Evolutionary conservation across 2,888 invertebrate genomes (phyloP).

Genomic region (Criorhina ranunculi): DNA sequence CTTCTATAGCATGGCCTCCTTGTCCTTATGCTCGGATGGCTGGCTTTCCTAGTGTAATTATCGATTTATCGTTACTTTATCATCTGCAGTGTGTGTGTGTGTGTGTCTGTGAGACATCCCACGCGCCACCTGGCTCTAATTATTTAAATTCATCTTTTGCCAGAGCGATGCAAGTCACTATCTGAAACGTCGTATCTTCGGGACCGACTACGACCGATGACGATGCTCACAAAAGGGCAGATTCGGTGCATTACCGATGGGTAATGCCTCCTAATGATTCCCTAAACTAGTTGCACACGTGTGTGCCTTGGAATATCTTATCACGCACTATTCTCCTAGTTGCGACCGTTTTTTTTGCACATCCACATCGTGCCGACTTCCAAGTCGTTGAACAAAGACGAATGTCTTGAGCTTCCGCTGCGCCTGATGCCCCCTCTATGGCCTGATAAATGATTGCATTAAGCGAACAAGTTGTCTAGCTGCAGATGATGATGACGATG

Average conservation of each 20-base stretch:
- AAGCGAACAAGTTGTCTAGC: constrained; percentile 75
- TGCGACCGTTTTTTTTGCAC: constrained; percentile 11
- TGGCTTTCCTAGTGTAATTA: constrained; percentile 67
- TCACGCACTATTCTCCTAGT: constrained; percentile 71
- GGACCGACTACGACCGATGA: too few species aligned
- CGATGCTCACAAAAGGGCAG: constrained; percentile 50
- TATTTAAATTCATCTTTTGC: constrained; percentile 68
- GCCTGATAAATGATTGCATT: constrained; percentile 70
- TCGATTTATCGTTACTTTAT: constrained; percentile 75
- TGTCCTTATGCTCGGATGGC: constrained; percentile 38
- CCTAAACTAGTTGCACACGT: constrained; percentile 41
- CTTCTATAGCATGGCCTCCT: constrained; percentile 21
- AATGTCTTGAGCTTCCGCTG: constrained; percentile 36
- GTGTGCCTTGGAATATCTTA: constrained; percentile 57
- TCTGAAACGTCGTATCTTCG: constrained; percentile 54
- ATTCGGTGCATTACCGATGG: constrained; percentile 66
- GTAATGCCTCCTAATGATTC: constrained; percentile 51
- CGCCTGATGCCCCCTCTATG: constrained; percentile 11
- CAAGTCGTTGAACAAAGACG: constrained; percentile 38
- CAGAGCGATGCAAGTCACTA: constrained; percentile 20
- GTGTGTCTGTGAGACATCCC: constrained; percentile 54
- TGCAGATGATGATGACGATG: constrained; percentile 46
- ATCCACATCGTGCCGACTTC: constrained; percentile 33
- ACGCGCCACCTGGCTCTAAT: constrained; percentile 76
- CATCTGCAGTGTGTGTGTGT: constrained; percentile 38